Evolutionary conservation across 64 coral and sea anemone species (phyloP), one percentile per base, ranked within the genome.

Genomic region (Stichodactyla helianthus): DNA sequence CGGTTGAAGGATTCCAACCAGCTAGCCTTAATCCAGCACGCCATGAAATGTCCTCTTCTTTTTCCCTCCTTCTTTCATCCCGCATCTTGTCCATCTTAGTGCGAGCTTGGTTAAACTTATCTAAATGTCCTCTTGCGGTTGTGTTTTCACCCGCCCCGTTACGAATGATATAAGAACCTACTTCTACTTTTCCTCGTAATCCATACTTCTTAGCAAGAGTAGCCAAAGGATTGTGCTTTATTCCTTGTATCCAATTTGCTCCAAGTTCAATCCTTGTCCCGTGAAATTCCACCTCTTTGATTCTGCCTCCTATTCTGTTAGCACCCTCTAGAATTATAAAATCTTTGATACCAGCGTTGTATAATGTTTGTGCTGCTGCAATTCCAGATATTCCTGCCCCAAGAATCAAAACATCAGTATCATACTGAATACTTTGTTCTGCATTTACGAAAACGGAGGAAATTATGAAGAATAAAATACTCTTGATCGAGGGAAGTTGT

Each of bases 241-340:
- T 13, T 55, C 93, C 93, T 84, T 94, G 93, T 31, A 94, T 88
- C 93, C 93, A 94, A 82, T 94, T 94, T 79, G 93, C 93, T 19
- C 93, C 93, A 28, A 91, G 56, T 76, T 88, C 93, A 55, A 94
- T 88, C 1, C 89, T 94, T 20, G 79, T 82, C 23, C 76, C 61
- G 44, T 88, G 79, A 50, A 90, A 91, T 50, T 77, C 15, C 50
- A 58, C 64, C 6, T 88, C 86, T 35, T 83, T 87, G 16, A 94
- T 71, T 54, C 93, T 78, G 9, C 93, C 93, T 5, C 93, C 93
- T 61, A 91, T 91, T 23, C 82, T 74, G 14, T 91, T 89, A 20
- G 61, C 60, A 12, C 88, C 93, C 86, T 94, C 93, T 27, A 94
- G 71, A 79, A 94, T 90, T n/a, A 94, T 78, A 53, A 94, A 94